Percentiles rank a stretch among this genome's conserved stretches.
Conservation (phyloP, 2,888 invertebrate species). For the Serrognathus titanus region DNA sequence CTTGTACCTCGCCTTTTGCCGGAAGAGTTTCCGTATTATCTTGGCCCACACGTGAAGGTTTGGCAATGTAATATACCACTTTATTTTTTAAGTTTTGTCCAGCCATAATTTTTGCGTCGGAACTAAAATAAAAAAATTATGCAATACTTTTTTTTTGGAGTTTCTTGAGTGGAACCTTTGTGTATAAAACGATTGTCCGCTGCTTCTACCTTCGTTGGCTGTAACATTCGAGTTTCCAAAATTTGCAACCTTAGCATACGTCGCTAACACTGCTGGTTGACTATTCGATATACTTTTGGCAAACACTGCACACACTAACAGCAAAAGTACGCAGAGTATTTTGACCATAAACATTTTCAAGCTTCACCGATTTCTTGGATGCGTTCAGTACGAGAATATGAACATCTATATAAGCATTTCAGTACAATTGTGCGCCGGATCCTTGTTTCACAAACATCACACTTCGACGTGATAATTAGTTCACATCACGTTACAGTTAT, state of each 20-base stretch:
- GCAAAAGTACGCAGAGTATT: slow-evolving; percentile 13
- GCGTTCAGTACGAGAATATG: background rate
- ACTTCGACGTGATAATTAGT: slow-evolving; percentile 38
- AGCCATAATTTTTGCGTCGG: slow-evolving; percentile 34
- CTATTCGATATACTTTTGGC: slow-evolving; percentile 28
- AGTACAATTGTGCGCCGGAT: slow-evolving; percentile 20
- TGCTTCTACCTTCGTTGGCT: slow-evolving; percentile 32
- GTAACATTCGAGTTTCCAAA: slow-evolving; percentile 34
- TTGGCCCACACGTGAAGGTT: slow-evolving; percentile 22
- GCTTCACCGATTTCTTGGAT: background rate
- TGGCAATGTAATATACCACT: slow-evolving; percentile 23
- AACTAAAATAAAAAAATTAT: slow-evolving; percentile 31
- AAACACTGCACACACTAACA: slow-evolving; percentile 18
- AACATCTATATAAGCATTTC: background rate
- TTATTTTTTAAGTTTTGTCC: slow-evolving; percentile 35
- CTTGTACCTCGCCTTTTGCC: slow-evolving; percentile 44
- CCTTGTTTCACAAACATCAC: slow-evolving; percentile 35
- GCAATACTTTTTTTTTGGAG: slow-evolving; percentile 5
- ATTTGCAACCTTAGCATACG: slow-evolving; percentile 44
- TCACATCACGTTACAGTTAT: slow-evolving; percentile 41
- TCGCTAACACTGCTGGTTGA: slow-evolving; percentile 29
- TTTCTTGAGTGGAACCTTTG: slow-evolving; percentile 36
- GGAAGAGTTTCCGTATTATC: slow-evolving; percentile 29
- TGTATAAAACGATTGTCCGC: slow-evolving; percentile 39
- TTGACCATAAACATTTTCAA: background rate